Base-by-base conservation (phyloP, 2,797 vertebrate genomes). In the Scarus forsteni region DNA sequence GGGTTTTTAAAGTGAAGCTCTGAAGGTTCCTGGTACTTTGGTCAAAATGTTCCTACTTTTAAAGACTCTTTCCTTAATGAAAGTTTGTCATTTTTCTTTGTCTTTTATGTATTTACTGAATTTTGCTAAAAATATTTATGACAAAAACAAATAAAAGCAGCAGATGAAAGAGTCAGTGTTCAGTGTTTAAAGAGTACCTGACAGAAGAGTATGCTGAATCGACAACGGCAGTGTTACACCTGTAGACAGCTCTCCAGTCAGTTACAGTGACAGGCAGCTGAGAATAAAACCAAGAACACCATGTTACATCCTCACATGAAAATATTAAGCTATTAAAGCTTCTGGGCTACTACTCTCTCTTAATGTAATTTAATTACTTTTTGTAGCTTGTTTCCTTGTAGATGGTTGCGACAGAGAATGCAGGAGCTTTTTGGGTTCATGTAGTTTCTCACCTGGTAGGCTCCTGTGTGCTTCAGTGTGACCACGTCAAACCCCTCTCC, bases 401-500 rank as follows among this genome's bases (percentile, higher is more conserved):
- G 49, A 15, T 13, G 40, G 38, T 85, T 87, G 55, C 6, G 0
- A 8, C 54, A 65, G 13, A 85, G 72, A 1, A 0, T 56, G 14
- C 85, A 87, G 50, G 44, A 8, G 0, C 39, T 11, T 0, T 4
- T 0, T 1, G 73, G 36, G 2, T 16, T 75, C 13, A 79, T 0
- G 60, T 64, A 85, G 7, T 72, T 75, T 0, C 11, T 67, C 50
- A 79, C 39, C 80, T 79, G 3, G 7, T 61, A 67, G 46, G 75
- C 54, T 16, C n/a, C 27, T 65, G 36, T 81, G 8, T 67, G 49
- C 0, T 8, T 45, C 65, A 70, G 0, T 4, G 58, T 75, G 66
- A 83, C 80, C 0, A 85, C 35, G 7, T 85, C 2, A 0, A 74
- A 85, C 12, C 85, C 77, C 50, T 65, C 48, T 6, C 85, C 85